These are phyloP conservation scores for Podiceps cristatus DNA, from an alignment of 2,113 vertebrate species.

Conservation along the genomic window DNA sequence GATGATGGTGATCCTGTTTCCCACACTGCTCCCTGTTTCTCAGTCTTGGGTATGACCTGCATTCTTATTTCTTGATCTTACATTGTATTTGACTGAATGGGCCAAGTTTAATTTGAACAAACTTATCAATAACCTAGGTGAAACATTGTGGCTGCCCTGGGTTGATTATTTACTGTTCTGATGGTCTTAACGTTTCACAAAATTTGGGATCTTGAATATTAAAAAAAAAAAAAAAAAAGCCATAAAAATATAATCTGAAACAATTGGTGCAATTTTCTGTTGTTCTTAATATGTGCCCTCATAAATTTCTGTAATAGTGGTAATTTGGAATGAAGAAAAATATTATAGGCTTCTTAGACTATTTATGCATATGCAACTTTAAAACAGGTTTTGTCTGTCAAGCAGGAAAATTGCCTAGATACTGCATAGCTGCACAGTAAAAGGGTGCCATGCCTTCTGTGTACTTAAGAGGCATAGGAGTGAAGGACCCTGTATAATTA, in stretches of 20 bases:
- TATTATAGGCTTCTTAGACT: too few species aligned
- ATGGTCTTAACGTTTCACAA: not conserved
- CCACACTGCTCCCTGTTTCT: not conserved
- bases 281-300: not conserved
- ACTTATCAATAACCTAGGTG: not conserved
- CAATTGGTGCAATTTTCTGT: not conserved
- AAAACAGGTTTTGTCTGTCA: not conserved
- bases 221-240: not conserved
- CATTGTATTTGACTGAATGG: not conserved
- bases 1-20: not conserved
- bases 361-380: too few species aligned
- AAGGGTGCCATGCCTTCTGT: not conserved
- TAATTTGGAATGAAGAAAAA: not conserved
- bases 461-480: not conserved
- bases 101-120: not conserved
- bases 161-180: not conserved
- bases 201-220: not conserved
- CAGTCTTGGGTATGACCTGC: fast-evolving
- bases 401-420: not conserved
- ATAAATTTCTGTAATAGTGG: not conserved
- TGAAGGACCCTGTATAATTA: not conserved
- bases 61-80: not conserved
- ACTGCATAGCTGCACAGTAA: not conserved
- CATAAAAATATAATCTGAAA: not conserved
- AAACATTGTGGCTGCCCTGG: not conserved